Percentiles rank a stretch among this genome's conserved stretches.
Conservation (phyloP, 2,113 vertebrate genomes). For the Alectura lathami region DNA sequence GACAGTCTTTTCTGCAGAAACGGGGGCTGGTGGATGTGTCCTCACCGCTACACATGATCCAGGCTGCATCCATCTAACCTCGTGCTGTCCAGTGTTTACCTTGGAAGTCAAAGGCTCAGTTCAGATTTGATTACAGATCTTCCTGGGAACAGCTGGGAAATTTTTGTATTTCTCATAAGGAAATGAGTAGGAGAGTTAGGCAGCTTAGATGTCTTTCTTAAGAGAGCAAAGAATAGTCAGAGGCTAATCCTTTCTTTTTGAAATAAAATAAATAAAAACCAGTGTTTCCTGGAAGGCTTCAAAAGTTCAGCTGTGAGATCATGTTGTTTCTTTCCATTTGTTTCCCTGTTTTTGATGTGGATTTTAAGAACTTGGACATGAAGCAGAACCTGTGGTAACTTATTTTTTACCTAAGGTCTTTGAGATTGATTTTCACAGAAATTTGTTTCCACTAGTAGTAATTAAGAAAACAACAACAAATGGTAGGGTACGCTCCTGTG, state of each 20-base stretch:
- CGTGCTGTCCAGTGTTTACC: not conserved
- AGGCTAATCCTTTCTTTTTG: not conserved
- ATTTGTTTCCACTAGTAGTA: not conserved
- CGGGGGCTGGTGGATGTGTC: not conserved
- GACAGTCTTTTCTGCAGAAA: not conserved
- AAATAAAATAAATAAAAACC: not conserved
- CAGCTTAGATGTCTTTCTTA: not conserved
- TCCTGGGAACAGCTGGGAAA: slow-evolving; percentile 38
- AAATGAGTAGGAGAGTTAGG: not conserved
- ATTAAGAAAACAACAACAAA: not conserved
- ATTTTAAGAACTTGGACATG: not conserved
- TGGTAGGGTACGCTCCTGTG: not conserved
- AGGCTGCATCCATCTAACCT: not conserved
- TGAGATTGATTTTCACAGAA: not conserved
- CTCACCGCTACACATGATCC: rapidly evolving
- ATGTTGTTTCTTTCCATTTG: not conserved
- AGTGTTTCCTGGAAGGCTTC: not conserved
- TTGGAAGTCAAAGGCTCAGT: not conserved
- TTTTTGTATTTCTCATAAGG: slow-evolving; percentile 1
- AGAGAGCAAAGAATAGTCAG: not conserved
- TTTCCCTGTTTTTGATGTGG: not conserved
- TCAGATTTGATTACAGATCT: not conserved
- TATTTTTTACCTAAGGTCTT: not conserved
- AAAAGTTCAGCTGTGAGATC: not conserved
- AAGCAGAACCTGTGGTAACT: not conserved